phyloP scores from a whole-genome alignment of 2,888 invertebrate species.

The Agonopterix subpropinquella region DNA sequence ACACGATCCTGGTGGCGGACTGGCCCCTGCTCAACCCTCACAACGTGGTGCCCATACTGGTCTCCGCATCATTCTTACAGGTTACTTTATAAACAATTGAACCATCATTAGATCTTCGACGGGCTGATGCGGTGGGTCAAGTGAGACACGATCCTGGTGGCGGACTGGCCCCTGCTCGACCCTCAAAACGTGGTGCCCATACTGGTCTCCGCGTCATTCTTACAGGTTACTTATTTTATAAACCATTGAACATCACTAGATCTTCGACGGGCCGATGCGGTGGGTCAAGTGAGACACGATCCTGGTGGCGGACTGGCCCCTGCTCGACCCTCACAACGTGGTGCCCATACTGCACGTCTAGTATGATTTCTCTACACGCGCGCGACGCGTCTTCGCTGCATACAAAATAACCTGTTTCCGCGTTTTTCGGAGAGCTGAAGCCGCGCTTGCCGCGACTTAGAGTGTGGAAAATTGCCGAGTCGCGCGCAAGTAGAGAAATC shows the following conservation, averaged over 20 bases:
- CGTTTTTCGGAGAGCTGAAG: no score
- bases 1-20: no score
- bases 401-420: no score
- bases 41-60: no score
- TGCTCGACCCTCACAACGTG: constrained; percentile 87
- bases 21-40: no score
- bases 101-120: constrained; percentile 85
- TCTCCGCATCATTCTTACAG: no score
- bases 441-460: no score
- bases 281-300: constrained; percentile 91
- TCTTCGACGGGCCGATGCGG: constrained; percentile 97
- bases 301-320: constrained; percentile 80
- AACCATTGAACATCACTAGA: constrained; percentile 57
- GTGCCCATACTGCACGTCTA: constrained; percentile 93
- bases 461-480: no score
- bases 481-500: no score
- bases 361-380: no score
- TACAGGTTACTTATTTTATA: constrained; percentile 67
- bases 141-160: constrained; percentile 78
- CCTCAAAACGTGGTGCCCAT: constrained; percentile 93
- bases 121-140: constrained; percentile 99
- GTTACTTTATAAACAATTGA: no score
- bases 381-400: no score
- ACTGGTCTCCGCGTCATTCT: constrained; percentile 94
- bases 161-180: constrained; percentile 83